phyloP scores from a whole-genome alignment of 2,113 vertebrate genomes.

The Neoarius graeffei region DNA sequence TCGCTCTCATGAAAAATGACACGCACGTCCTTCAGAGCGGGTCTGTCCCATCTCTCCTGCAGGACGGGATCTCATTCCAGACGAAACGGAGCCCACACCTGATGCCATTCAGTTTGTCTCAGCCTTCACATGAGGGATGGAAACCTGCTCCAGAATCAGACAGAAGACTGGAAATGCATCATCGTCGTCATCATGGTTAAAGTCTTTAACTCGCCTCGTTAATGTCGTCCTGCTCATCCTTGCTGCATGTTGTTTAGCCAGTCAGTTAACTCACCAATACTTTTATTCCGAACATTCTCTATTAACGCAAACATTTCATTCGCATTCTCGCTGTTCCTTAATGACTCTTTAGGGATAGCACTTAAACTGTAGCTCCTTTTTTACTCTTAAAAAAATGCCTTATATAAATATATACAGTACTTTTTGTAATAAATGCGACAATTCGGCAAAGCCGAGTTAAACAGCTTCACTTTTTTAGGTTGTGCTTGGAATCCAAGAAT shows the following conservation, averaged over 20 bases:
- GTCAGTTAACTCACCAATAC: neutral
- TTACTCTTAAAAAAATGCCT: neutral
- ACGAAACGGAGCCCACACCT: neutral
- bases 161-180: neutral
- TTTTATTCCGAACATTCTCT: neutral
- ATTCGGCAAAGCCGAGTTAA: conserved; percentile 54
- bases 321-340: neutral
- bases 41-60: neutral
- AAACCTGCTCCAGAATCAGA: neutral
- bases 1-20: conserved; percentile 78
- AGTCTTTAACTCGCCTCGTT: neutral
- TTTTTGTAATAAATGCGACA: conserved; percentile 40
- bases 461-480: conserved; percentile 31
- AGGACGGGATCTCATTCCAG: neutral
- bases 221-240: neutral
- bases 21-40: neutral
- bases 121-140: neutral
- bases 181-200: no score
- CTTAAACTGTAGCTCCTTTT: neutral
- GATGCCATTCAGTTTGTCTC: neutral
- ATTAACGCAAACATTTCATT: neutral
- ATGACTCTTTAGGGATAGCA: neutral
- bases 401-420: neutral
- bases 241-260: neutral
- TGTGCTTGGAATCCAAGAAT: conserved; percentile 82